Base-by-base conservation (phyloP, 2,797 vertebrate genomes). In the Fistularia tabacaria region DNA sequence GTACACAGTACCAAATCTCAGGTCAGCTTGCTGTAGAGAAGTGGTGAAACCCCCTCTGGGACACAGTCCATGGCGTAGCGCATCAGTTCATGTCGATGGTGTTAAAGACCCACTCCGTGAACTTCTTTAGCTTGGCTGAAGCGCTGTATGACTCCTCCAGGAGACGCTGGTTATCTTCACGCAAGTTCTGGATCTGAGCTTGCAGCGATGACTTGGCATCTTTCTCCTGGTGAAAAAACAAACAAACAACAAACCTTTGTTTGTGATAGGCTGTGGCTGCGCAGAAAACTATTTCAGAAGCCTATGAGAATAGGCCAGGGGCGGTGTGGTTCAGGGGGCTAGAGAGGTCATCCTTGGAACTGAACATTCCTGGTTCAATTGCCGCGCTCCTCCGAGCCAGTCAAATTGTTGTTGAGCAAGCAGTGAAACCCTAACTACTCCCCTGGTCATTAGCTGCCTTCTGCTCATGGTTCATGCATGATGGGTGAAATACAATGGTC, bases 61-160 rank as follows among this genome's bases (percentile, higher is more conserved):
- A 49, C 68, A 62, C 56, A 58, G 67, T 45, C 12, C 41, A 43
- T 9, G 8, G 44, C 38, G 40, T 40, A 10, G 41, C 8, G 52
- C 48, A 2, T 94, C 90, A 98, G 90, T 94, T 97, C 95, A 98
- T 96, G 86, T 98, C 95, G 40, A 98, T 97, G 73, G 95, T 98
- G 85, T 98, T 98, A 87, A 98, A 98, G 86, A 98, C 96, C 96
- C 96, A 98, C 68, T 98, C 96, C 0, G 96, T 98, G 90, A 98
- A 98, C 81, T 98, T 98, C 90, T 98, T 97, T 71, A 98, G 92
- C 80, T 98, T 98, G 85, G 96, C 94, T 0, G 95, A 94, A 66
- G 96, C 94, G 7, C 91, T 95, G 85, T 96, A 96, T 46, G 95
- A 97, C 78, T 98, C 96, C 82, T 98, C 95, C 74, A 96, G 93